Evolutionary conservation across 2,113 vertebrate genomes (phyloP), one percentile per base, ranked within the genome.

Genomic region (Drymodes brunneopygia): DNA sequence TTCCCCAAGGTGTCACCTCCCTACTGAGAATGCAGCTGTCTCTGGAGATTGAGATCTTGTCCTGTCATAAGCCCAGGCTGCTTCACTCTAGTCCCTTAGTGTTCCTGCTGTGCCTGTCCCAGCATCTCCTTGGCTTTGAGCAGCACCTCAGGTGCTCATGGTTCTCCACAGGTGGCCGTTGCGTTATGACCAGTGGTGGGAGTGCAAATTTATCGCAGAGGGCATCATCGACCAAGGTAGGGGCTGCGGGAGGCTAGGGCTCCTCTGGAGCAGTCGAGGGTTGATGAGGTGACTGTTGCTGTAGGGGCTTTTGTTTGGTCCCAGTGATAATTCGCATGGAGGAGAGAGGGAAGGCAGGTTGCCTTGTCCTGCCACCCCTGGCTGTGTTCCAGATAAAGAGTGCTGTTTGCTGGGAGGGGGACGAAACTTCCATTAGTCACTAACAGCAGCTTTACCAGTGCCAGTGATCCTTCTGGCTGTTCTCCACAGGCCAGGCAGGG

Each of bases 161-260:
- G 56, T 86, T 92, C 10, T 78, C 91, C 4, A 3, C 96, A 99
- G 99, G 97, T 99, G 99, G 99, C 99, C 99, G 0, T 98, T 99
- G 71, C 98, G 99, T 65, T 99, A 99, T 42, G 99, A 99, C 97
- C 99, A 99, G 96, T 99, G 99, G 99, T 99, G 99, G 99, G 99
- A 99, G 64, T 99, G 99, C 94, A 99, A 99, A 95, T 99, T 99
- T 97, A 99, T 99, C 23, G 98, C 99, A 10, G 99, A 99, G 97
- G 99, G 99, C 90, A 99, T 99, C 97, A 99, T 99, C 11, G 99
- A 99, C 96, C 99, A 99, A 98, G 99, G 99, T 99, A 92, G 66
- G 95, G 53, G 12, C 53, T 81, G 65, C 6, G 11, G 51, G 58
- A 71, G 54, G n/a, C 50, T 36, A 38, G 47, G 54, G 44, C 53